Evolutionary conservation across 2,113 vertebrate species (phyloP), one percentile per base, ranked within the genome.

Genomic region (Psittacus erithacus): DNA sequence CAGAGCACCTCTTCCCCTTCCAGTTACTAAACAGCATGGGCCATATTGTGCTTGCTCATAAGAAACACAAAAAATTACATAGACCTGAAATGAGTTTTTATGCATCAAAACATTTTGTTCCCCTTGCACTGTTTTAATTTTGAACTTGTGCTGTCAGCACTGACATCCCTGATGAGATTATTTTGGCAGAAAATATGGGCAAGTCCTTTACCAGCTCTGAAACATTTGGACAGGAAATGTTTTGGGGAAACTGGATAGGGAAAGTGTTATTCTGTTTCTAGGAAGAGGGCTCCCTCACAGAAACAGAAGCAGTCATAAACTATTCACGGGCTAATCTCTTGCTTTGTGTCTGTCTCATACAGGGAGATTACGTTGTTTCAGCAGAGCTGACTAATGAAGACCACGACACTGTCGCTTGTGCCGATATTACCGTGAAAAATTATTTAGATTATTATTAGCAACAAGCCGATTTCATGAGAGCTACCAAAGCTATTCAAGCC

Each of bases 361-460:
- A 98, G 98, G 98, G 98, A 84, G 91, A 98, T 55, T 98, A 97
- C 81, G 75, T 69, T 7, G 0, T 98, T 60, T 85, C 82, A 86
- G 78, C 97, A 69, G 87, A 92, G 74, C 62, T 98, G 33, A 95
- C 96, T 35, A 98, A 98, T 24, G 93, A 96, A 95, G 93, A 98
- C 27, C 70, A 2, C 0, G 17, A 33, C 81, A 95, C 29, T 2
- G 70, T 98, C 1, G 96, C 91, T 60, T 98, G 98, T 39, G 97
- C 93, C 7, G 93, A 98, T 20, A 93, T 97, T 4, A 98, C 96
- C 0, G 33, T 98, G 79, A 94, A 83, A 60, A 95, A 91, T 78
- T 96, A 87, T 73, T 96, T 95, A 94, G 86, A 77, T 1, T 94
- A 93, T 73, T 76, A 97, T 44, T 96, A 95, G 67, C 60, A 82